These are phyloP conservation scores for Cydia fagiglandana DNA, from an alignment of 1,140 invertebrate species.

Conservation along the genomic window DNA sequence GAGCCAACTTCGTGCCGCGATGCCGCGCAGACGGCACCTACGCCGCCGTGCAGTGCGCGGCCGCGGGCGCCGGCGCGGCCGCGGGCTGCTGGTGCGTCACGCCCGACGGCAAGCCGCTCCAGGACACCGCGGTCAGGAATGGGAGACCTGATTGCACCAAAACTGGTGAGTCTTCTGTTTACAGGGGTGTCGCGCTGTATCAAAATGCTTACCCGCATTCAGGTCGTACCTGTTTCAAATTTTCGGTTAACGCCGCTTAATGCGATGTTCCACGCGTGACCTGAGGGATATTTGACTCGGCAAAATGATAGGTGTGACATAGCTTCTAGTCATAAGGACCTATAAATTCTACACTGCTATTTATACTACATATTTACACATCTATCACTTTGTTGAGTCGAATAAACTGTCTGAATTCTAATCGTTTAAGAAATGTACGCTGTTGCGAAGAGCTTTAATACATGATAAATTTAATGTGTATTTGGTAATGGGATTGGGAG, in stretches of 20 bases:
- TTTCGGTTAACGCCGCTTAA: no score
- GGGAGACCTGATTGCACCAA: slow-evolving; percentile 84
- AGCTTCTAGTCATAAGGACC: no score
- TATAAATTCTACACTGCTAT: no score
- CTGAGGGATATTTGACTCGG: no score
- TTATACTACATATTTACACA: no score
- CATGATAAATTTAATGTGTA: background rate
- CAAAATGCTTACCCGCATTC: no score
- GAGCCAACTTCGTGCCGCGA: slow-evolving; percentile 80
- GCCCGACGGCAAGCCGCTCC: slow-evolving; percentile 87
- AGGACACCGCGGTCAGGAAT: slow-evolving; percentile 85
- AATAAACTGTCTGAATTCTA: background rate
- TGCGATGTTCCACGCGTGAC: no score
- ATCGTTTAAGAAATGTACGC: background rate
- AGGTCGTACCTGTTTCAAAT: no score
- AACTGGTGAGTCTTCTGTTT: slow-evolving; percentile 58
- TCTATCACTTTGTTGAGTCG: background rate
- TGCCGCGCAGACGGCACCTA: slow-evolving; percentile 91
- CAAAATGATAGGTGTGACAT: no score
- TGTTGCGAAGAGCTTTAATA: background rate
- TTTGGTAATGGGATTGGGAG: background rate
- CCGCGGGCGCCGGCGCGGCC: slow-evolving; percentile 84
- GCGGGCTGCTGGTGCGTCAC: slow-evolving; percentile 90
- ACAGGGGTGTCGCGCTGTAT: background rate
- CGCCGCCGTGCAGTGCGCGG: slow-evolving; percentile 90